Evolutionary conservation across 2,113 vertebrate genomes (phyloP).

Genomic region (Eulacestoma nigropectus): DNA sequence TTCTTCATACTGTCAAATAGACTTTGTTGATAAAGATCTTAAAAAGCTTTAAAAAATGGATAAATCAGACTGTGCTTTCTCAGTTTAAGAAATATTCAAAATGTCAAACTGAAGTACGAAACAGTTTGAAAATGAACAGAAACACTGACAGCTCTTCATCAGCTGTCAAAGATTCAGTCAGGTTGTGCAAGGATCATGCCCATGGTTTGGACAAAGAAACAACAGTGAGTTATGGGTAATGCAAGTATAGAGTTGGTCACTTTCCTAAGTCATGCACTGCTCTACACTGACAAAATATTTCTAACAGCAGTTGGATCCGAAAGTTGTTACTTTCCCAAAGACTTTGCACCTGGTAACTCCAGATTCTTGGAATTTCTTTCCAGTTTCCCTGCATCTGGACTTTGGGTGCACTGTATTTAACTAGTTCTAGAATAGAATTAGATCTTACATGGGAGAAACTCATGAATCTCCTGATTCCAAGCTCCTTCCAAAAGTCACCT

Average conservation of each 20-base stretch:
- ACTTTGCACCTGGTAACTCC: not conserved
- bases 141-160: not conserved
- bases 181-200: not conserved
- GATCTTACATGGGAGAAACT: not conserved
- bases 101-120: not conserved
- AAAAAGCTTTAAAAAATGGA: not conserved
- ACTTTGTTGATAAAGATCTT: not conserved
- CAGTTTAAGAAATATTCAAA: not conserved
- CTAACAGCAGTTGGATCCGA: not conserved
- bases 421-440: not conserved
- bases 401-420: not conserved
- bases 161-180: not conserved
- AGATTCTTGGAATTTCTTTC: not conserved
- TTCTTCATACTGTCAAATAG: not conserved
- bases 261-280: rapidly evolving
- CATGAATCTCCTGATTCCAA: not conserved
- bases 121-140: not conserved
- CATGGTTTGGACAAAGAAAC: not conserved
- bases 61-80: not conserved
- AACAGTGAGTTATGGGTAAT: not conserved
- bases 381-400: not conserved
- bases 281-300: not conserved
- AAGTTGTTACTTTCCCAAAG: not conserved
- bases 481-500: not conserved
- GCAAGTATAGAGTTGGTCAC: not conserved